A percentile compares a stretch with the other conserved stretches of the same genome.
Evolutionary conservation across 2,888 invertebrate species (phyloP).

Genomic region (Brassicogethes aeneus): DNA sequence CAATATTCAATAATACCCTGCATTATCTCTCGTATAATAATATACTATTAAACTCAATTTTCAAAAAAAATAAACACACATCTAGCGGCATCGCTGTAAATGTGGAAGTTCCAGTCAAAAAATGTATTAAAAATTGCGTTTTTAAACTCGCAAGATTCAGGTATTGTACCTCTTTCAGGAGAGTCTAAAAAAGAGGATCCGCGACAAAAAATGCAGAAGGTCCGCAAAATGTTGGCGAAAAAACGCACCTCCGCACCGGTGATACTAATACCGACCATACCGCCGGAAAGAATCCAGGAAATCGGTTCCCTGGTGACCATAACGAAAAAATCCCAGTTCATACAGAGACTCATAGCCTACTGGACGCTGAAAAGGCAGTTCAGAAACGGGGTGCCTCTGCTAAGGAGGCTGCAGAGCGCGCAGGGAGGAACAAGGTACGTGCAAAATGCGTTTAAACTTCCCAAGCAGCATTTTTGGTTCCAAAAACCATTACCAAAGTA

Average conservation of each 20-base stretch:
- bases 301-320: conserved; percentile 69
- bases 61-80: no score
- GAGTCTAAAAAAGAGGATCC: conserved; percentile 51
- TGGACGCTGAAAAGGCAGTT: conserved; percentile 96
- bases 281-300: conserved; percentile 78
- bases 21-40: no score
- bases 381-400: conserved; percentile 89
- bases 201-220: conserved; percentile 77
- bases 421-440: conserved; percentile 34
- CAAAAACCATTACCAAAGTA: no score
- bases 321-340: conserved; percentile 71
- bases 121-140: no score
- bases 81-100: no score
- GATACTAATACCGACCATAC: conserved; percentile 89
- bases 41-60: no score
- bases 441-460: no score
- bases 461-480: no score
- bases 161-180: conserved; percentile 6
- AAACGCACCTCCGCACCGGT: conserved; percentile 85
- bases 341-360: conserved; percentile 85
- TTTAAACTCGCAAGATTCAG: not conserved
- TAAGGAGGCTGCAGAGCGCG: conserved; percentile 69
- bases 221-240: conserved; percentile 77
- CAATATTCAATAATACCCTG: no score
- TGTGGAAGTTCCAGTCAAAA: not conserved